Percentiles rank a stretch among this genome's conserved stretches.
These are phyloP conservation scores for Linnaemya tessellans DNA, from an alignment of 2,888 invertebrate species.

Conservation along the genomic window DNA sequence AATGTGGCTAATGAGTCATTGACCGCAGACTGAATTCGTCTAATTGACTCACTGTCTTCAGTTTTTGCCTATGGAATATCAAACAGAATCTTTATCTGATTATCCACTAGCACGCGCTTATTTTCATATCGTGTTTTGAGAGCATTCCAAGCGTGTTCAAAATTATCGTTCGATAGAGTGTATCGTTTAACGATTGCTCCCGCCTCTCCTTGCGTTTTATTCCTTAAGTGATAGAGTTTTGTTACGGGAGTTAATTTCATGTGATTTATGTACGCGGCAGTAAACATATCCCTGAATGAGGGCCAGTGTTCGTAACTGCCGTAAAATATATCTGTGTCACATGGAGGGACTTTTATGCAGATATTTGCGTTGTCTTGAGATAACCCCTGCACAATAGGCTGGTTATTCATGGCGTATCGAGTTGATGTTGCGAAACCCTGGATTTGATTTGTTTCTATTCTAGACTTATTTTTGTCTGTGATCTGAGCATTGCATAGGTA, in stretches of 20 bases:
- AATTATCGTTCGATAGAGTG: constrained; percentile 17
- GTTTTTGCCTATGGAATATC: background rate
- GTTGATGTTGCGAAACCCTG: background rate
- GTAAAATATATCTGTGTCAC: no score
- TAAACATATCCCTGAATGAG: no score
- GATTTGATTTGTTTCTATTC: background rate
- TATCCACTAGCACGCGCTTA: constrained; percentile 43
- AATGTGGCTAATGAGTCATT: background rate
- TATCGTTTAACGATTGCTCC: background rate
- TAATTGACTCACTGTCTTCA: constrained; percentile 6
- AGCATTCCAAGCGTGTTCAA: constrained; percentile 37
- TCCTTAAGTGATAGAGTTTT: no score
- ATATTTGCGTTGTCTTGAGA: no score
- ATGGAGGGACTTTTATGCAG: no score
- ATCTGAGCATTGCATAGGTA: background rate
- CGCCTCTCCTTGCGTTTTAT: background rate
- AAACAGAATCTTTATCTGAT: constrained; percentile 20
- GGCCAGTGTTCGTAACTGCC: no score
- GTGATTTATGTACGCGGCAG: no score
- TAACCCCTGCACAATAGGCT: no score
- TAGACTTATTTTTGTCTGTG: background rate
- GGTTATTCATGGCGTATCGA: background rate
- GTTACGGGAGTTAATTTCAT: no score
- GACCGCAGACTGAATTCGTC: background rate
- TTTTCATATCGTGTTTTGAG: constrained; percentile 44